A percentile compares a stretch with the other conserved stretches of the same genome.
phyloP scores from a whole-genome alignment of 1,140 invertebrate species.

The Phenacoccus solenopsis region DNA sequence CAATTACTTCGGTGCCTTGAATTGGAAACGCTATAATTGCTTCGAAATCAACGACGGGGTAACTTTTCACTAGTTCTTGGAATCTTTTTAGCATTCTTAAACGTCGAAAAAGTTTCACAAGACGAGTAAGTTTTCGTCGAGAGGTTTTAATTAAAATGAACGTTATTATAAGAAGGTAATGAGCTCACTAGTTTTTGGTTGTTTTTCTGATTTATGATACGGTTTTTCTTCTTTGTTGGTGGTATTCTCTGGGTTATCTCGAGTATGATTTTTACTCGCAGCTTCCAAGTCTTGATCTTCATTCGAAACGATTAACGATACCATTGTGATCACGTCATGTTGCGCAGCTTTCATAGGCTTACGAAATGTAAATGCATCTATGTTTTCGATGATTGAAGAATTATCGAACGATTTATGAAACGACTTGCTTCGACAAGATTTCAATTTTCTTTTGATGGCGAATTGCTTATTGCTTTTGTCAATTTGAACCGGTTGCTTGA shows the following conservation, averaged over 20 bases:
- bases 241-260: not conserved
- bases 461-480: not conserved
- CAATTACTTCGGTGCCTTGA: not conserved
- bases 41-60: not conserved
- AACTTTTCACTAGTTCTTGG: too few species aligned
- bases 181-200: not conserved
- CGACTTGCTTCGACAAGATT: slow-evolving; percentile 20
- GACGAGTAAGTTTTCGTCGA: not conserved
- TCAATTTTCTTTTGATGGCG: slow-evolving; percentile 5
- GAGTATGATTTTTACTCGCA: not conserved
- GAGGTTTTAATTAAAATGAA: not conserved
- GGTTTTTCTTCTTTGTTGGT: not conserved
- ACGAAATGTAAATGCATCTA: not conserved
- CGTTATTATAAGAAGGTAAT: not conserved
- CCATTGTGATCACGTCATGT: slow-evolving; percentile 25
- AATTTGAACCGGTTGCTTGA: not conserved
- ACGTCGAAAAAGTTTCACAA: not conserved
- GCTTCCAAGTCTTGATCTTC: slow-evolving; percentile 20
- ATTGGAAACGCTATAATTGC: not conserved
- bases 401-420: slow-evolving; percentile 22
- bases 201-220: not conserved
- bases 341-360: slow-evolving; percentile 17
- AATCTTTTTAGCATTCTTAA: too few species aligned
- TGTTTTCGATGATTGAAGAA: not conserved
- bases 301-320: slow-evolving; percentile 24